Evolutionary conservation across 2,113 vertebrate genomes (phyloP), one percentile per base, ranked within the genome.

Genomic region (Paramisgurnus dabryanus): DNA sequence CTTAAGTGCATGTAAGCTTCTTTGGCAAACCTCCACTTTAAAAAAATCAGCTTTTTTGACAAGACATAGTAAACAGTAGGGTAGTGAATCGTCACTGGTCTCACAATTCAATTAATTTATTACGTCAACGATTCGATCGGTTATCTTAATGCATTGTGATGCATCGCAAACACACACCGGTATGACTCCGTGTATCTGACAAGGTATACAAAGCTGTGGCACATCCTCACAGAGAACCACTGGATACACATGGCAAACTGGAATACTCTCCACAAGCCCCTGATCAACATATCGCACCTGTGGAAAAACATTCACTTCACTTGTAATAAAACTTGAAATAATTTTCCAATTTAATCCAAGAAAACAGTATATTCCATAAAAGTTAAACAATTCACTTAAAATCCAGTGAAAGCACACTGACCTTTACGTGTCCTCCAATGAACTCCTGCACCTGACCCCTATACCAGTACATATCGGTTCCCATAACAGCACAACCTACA

Each of bases 391-490:
- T 55, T 40, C 15, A 11, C 0, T 17, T 22, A 15, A 50, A 66
- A 12, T 13, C 17, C 34, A 43, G 0, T 60, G 18, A 22, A 67
- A 47, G 67, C 55, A 47, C 58, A 67, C 87, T 82, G 79, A 98
- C 97, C 95, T 88, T 94, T 9, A 98, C 83, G 4, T 90, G 86
- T 73, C 90, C 90, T 12, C 90, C 88, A 1, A 89, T 88, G 18
- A 94, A 85, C 80, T 95, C 94, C 76, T 95, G 74, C 78, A 98
- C 87, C 86, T 92, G 91, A 50, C 94, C 97, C 72, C 97, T 88
- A 83, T 97, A 95, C 95, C 95, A 98, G 82, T 92, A 7, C 76
- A 95, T 95, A 84, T 99, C 97, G 0, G 95, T 89, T 53, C 95
- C 96, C 86, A 94, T 95, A 68, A 99, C 90, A 57, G 94, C 92